Conservation (phyloP, 2,888 invertebrate species). For the Andricus curvator region DNA sequence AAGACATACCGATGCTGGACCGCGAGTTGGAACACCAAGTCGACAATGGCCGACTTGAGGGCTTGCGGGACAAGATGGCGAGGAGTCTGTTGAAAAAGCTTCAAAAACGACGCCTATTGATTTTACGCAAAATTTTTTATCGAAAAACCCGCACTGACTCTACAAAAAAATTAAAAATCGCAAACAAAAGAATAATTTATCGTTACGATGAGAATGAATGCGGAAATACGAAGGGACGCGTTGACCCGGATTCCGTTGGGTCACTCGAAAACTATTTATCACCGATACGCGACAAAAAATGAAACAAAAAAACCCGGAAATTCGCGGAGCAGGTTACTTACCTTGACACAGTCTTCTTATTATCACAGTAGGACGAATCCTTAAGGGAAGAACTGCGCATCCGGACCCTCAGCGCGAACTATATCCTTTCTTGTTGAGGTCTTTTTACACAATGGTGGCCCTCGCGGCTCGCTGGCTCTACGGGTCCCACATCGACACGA, state of each 20-base stretch:
- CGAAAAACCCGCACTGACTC: not conserved
- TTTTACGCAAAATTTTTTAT: not conserved
- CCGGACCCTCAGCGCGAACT: constrained; percentile 73
- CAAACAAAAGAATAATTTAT: constrained; percentile 44
- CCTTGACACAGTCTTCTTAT: constrained; percentile 77
- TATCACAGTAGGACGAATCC: constrained; percentile 77
- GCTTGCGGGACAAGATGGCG: constrained; percentile 75
- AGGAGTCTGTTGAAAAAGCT: constrained; percentile 64
- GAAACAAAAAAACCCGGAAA: not conserved
- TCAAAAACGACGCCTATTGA: constrained; percentile 44
- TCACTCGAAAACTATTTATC: not conserved
- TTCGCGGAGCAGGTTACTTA: constrained; percentile 61
- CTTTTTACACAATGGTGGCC: constrained; percentile 76
- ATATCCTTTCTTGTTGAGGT: constrained; percentile 71
- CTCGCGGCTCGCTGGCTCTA: constrained; percentile 47
- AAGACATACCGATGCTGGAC: constrained; percentile 55
- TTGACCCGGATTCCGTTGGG: constrained; percentile 50
- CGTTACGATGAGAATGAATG: not conserved
- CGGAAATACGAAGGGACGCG: constrained; percentile 8
- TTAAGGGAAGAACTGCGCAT: constrained; percentile 74
- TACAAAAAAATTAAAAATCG: not conserved
- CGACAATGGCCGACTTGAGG: constrained; percentile 75
- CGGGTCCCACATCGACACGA: constrained; percentile 64
- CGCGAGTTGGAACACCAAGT: constrained; percentile 60
- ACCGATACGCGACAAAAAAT: not conserved